Evolutionary conservation across 2,797 vertebrate genomes (phyloP).

Genomic region (Hemitrygon akajei): DNA sequence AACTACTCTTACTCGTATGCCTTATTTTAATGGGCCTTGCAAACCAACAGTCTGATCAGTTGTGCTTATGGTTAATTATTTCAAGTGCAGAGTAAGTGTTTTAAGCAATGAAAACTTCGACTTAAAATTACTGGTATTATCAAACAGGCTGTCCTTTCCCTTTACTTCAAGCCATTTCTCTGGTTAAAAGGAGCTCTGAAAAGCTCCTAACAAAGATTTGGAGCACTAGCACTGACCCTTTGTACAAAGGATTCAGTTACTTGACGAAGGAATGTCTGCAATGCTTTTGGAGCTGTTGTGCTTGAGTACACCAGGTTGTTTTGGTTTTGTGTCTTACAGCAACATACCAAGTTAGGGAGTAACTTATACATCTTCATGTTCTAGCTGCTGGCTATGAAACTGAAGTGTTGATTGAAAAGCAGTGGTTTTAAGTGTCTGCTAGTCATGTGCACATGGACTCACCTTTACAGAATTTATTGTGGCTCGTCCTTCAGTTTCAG

Average conservation of each 20-base stretch:
- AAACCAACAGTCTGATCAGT: no score
- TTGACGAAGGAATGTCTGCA: neutral
- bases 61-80: neutral
- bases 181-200: neutral
- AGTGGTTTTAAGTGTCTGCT: neutral
- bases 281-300: neutral
- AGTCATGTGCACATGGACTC: neutral
- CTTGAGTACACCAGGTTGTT: neutral
- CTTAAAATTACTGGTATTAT: neutral
- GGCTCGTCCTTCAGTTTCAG: neutral
- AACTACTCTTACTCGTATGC: neutral
- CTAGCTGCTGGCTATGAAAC: neutral
- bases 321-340: neutral
- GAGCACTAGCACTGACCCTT: neutral
- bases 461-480: neutral
- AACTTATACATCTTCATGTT: neutral
- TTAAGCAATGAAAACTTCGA: neutral
- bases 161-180: neutral
- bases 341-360: conserved; percentile 12
- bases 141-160: neutral
- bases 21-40: neutral
- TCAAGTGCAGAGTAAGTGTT: neutral
- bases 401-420: neutral
- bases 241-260: neutral
- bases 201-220: neutral